Evolutionary conservation across 1,140 invertebrate genomes (phyloP).

Genomic region (Pygmarrhopalites habei): DNA sequence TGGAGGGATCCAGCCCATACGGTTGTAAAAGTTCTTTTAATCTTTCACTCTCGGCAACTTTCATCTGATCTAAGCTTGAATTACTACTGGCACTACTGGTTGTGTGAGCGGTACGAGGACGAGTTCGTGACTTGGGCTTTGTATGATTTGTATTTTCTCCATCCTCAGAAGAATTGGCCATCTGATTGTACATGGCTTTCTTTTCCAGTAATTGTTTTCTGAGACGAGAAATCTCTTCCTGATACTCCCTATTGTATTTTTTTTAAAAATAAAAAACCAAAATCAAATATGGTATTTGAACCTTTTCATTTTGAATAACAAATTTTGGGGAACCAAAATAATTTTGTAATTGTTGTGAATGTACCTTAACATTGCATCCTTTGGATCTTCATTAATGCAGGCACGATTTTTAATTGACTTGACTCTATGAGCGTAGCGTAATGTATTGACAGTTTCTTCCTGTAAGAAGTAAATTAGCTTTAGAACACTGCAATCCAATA

Average conservation of each 20-base stretch:
- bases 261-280: too few relatives aligned
- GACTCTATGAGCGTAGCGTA: slow-evolving; percentile 85
- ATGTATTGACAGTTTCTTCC: slow-evolving; percentile 87
- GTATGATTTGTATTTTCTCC: slow-evolving; percentile 5
- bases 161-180: slow-evolving; percentile 8
- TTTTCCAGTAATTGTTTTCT: slow-evolving; percentile 44
- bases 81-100: slow-evolving; percentile 1
- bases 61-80: slow-evolving; percentile 19
- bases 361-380: slow-evolving; percentile 79
- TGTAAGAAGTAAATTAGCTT: too few relatives aligned
- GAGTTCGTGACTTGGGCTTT: slow-evolving; percentile 4
- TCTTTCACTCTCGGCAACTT: slow-evolving; percentile 31
- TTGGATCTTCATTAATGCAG: slow-evolving; percentile 90
- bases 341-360: too few relatives aligned
- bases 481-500: too few relatives aligned
- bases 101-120: not conserved
- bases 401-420: slow-evolving; percentile 96
- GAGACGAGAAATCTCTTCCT: slow-evolving; percentile 70
- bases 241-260: slow-evolving; percentile 82
- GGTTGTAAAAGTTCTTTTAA: slow-evolving; percentile 38
- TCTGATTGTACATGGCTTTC: slow-evolving; percentile 33
- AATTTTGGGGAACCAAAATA: too few relatives aligned
- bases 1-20: slow-evolving; percentile 24
- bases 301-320: too few relatives aligned
- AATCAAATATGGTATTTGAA: too few relatives aligned